Percentiles rank a stretch among this genome's conserved stretches.
These are phyloP conservation scores for Sciurus niger DNA, from an alignment of 2,113 vertebrate species.

Conservation along the genomic window DNA sequence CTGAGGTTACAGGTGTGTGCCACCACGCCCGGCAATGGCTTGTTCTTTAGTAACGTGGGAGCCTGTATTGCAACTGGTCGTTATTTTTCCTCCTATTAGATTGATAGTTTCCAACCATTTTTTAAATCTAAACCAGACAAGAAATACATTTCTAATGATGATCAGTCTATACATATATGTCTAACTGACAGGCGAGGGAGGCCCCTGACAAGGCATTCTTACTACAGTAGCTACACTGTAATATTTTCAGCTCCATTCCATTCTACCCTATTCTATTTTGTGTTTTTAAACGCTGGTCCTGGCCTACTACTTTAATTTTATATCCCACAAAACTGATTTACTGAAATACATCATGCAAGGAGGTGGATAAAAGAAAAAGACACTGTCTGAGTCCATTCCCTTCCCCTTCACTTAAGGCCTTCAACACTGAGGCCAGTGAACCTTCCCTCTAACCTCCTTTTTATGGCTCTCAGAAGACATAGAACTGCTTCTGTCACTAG, in stretches of 20 bases:
- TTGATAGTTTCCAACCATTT: not conserved
- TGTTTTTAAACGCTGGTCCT: not conserved
- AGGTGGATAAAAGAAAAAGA: not conserved
- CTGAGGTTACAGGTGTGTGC: too few relatives aligned
- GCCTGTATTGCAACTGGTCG: not conserved
- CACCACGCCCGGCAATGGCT: not conserved
- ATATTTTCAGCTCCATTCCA: not conserved
- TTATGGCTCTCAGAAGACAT: not conserved
- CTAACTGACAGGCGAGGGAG: not conserved
- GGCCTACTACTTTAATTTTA: not conserved
- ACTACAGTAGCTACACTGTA: not conserved
- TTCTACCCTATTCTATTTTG: not conserved
- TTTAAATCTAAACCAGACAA: constrained; percentile 18
- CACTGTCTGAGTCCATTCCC: not conserved
- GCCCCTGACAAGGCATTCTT: not conserved
- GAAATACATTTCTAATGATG: not conserved
- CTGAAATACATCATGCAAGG: not conserved
- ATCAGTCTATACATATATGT: not conserved
- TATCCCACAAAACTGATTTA: not conserved
- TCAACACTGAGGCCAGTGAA: not conserved
- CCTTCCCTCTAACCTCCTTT: not conserved
- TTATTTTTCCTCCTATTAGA: not conserved
- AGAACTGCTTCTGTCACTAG: not conserved
- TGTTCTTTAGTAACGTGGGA: not conserved
- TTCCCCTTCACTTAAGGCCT: not conserved